phyloP scores from a whole-genome alignment of 2,113 vertebrate genomes.

The Neotoma lepida region DNA sequence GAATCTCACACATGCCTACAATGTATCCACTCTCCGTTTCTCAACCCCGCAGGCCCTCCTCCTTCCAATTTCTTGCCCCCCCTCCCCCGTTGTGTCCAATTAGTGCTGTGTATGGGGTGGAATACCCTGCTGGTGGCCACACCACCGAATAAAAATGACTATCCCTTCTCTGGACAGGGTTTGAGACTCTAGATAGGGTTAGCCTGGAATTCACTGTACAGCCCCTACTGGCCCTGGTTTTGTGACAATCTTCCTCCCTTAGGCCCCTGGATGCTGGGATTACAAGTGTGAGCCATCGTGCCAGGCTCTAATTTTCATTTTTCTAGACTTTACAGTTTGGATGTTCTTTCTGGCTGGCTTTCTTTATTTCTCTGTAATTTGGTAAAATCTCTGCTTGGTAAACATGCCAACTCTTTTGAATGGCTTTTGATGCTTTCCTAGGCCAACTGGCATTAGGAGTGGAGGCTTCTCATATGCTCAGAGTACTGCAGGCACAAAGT shows the following conservation, averaged over 20 bases:
- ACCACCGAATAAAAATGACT: neutral
- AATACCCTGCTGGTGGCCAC: neutral
- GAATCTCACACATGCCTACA: neutral
- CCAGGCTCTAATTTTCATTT: constrained; percentile 36
- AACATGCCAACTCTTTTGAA: neutral
- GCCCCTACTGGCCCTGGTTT: neutral
- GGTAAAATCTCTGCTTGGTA: neutral
- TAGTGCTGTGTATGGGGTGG: neutral
- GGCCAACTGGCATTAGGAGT: neutral
- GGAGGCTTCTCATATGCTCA: neutral
- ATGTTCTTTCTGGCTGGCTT: neutral
- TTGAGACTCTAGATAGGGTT: neutral
- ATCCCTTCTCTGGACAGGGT: neutral
- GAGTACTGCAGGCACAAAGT: neutral
- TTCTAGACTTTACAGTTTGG: constrained; percentile 6
- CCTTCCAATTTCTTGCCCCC: neutral
- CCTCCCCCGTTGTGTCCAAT: neutral
- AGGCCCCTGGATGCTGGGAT: neutral
- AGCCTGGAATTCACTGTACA: neutral
- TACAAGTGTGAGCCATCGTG: neutral
- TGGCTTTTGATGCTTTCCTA: neutral
- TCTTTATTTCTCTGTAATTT: constrained; percentile 27
- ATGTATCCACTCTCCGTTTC: neutral
- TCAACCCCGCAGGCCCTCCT: neutral
- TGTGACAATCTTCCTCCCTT: neutral